Evolutionary conservation across 2,797 vertebrate genomes (phyloP), one percentile per base, ranked within the genome.

Genomic region (Enteromius mattozi): DNA sequence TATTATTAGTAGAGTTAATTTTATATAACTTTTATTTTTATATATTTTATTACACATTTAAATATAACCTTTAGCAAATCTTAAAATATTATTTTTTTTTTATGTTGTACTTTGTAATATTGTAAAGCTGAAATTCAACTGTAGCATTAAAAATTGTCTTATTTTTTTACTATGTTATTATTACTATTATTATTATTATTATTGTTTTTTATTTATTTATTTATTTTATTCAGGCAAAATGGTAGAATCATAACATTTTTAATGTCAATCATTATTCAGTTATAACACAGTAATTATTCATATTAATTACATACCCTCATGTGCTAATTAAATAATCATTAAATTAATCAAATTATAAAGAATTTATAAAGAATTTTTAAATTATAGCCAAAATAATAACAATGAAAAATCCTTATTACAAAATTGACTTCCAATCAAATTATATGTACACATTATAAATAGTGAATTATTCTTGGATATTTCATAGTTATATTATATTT

Each of bases 131-230:
- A 69, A n/a, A 69, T 40, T 40, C 0, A 40, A 5, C 12, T 5
- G 0, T 3, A 37, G 9, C 19, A 21, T 13, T 40, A 9, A 10
- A 0, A 21, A n/a, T 2, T 0, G 4, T 12, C 4, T 35, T 3
- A 3, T 35, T 0, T 35, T 35, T 3, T 35, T 35, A 35, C 2
- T 35, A 35, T 35, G 35, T 35, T 35, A 35, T 35, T n/a, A n/a
- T n/a, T n/a, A n/a, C n/a, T 35, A 4, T 35, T 35, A 8, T 40
- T 8, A 40, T 40, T 8, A 4, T 40, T 40, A 2, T 37, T 40
- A 4, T 8, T 40, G 37, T 35, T 4, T 2, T 1, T 19, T 21
- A 2, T 37, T 21, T 5, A 27, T 3, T 9, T n/a, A 19, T 19
- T 19, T 7, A 40, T 0, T 37, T 37, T 4, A 21, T 68, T 10